These are phyloP conservation scores for Tachuris rubrigastra DNA, from an alignment of 2,113 vertebrate genomes.

Conservation along the genomic window DNA sequence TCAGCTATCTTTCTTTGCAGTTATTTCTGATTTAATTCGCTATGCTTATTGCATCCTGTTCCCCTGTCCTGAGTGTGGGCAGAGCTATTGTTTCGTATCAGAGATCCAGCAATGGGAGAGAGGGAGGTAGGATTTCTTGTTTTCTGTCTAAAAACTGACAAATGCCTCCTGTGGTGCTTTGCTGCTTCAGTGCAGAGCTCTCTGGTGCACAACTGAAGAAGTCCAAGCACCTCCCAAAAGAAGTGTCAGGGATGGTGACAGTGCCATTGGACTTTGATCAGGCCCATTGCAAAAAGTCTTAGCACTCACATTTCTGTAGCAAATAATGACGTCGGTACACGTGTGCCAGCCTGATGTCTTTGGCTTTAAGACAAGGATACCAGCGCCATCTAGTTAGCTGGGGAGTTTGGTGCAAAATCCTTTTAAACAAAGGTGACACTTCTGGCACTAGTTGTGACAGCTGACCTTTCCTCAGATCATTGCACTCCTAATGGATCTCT, in stretches of 20 bases:
- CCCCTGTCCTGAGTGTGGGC: background rate
- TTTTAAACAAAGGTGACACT: slow-evolving; percentile 64
- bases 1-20: background rate
- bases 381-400: slow-evolving; percentile 43
- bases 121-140: background rate
- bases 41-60: background rate
- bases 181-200: background rate
- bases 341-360: background rate
- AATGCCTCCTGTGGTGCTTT: background rate
- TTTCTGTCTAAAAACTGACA: background rate
- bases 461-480: slow-evolving; percentile 72
- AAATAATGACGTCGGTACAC: background rate
- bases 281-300: background rate
- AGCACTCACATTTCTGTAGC: background rate
- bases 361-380: background rate
- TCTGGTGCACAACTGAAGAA: background rate
- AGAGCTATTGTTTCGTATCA: background rate
- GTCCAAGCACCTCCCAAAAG: background rate
- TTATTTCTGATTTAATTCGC: background rate
- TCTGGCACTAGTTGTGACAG: slow-evolving; percentile 60
- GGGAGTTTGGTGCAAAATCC: slow-evolving; percentile 46
- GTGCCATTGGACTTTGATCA: background rate
- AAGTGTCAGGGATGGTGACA: background rate
- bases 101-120: background rate
- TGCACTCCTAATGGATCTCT: slow-evolving; percentile 61